phyloP scores from a whole-genome alignment of 1,140 invertebrate genomes.

The Riptortus pedestris region DNA sequence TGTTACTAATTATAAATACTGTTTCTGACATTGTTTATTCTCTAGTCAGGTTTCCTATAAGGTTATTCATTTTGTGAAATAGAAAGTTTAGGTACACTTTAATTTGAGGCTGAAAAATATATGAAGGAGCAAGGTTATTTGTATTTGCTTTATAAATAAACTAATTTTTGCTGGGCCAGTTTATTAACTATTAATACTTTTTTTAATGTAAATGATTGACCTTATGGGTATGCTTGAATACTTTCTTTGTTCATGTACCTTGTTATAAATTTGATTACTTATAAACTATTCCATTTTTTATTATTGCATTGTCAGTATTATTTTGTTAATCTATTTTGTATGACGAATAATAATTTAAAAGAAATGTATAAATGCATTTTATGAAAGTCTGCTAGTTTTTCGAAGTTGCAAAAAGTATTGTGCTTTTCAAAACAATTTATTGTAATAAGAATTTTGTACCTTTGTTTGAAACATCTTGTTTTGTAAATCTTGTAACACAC shows the following conservation, averaged over 20 bases:
- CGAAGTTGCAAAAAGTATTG: not conserved
- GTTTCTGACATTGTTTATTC: not conserved
- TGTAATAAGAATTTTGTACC: conserved; percentile 15
- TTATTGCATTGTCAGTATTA: not conserved
- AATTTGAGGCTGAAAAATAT: not conserved
- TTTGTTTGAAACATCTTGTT: conserved; percentile 5
- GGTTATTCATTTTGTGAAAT: not conserved
- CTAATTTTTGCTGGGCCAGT: conserved; percentile 7
- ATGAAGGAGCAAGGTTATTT: not conserved
- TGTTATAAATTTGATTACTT: not conserved
- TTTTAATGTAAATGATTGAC: too few relatives aligned
- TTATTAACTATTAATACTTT: too few relatives aligned
- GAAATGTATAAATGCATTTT: not conserved
- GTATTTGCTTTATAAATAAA: not conserved
- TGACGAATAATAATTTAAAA: not conserved
- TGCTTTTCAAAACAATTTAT: not conserved
- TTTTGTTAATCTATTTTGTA: not conserved
- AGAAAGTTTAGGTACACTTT: not conserved
- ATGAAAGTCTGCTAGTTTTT: not conserved
- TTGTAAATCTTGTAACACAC: conserved; percentile 11
- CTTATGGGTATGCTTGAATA: too few relatives aligned
- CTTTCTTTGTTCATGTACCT: too few relatives aligned
- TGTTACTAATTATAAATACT: not conserved
- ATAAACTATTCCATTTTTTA: not conserved
- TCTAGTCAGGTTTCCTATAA: not conserved